Evolutionary conservation across 2,797 vertebrate genomes (phyloP).

Genomic region (Synaphobranchus kaupii): DNA sequence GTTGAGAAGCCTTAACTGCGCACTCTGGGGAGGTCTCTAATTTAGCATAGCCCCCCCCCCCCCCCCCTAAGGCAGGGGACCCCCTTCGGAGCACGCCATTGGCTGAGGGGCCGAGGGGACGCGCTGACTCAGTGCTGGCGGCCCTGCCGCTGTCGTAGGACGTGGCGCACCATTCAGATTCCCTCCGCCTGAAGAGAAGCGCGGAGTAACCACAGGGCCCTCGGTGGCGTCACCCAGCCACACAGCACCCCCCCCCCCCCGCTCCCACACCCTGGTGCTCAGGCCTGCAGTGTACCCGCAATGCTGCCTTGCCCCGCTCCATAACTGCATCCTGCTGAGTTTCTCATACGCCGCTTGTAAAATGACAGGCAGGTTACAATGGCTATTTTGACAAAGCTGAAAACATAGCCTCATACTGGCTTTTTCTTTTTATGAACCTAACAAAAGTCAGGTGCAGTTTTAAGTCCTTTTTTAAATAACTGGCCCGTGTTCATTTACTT

Average conservation of each 20-base stretch:
- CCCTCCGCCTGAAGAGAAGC: neutral
- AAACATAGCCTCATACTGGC: neutral
- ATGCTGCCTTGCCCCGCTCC: neutral
- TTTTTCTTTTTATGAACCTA: neutral
- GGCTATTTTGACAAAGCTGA: neutral
- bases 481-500: too few relatives aligned
- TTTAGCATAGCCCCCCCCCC: neutral
- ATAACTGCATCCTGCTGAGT: neutral
- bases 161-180: neutral
- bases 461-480: too few relatives aligned
- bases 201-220: neutral
- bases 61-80: neutral
- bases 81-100: neutral
- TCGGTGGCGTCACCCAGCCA: constrained; percentile 9
- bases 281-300: neutral
- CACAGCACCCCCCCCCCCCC: neutral
- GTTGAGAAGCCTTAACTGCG: neutral
- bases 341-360: neutral
- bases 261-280: neutral
- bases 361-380: too few relatives aligned
- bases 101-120: neutral
- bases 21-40: constrained; percentile 27
- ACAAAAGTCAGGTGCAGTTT: too few relatives aligned
- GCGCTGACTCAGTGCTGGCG: constrained; percentile 21
- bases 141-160: neutral